Evolutionary conservation across 2,888 invertebrate genomes (phyloP), one percentile per base, ranked within the genome.

Genomic region (Aelia acuminata): DNA sequence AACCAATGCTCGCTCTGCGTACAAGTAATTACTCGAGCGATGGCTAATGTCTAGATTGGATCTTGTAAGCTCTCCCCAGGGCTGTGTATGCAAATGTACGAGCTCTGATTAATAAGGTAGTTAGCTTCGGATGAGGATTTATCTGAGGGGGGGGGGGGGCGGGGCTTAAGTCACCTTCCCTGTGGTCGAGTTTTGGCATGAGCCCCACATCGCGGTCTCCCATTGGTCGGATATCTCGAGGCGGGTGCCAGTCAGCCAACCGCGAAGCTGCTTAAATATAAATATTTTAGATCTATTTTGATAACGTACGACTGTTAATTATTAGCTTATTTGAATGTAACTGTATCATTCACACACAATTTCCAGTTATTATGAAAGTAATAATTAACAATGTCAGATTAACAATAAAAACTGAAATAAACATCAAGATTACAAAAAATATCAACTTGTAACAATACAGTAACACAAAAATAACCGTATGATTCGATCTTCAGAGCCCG

Each of bases 61-160:
- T 70, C 4, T 20, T 7, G 18, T 70, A 70, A 70, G 31, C 63
- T 35, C 35, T 15, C 15, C 3, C 26, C 15, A 2, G 31, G 22
- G 35, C 18, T 35, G 20, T 18, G 31, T 70, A 70, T 70, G 63
- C 63, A 70, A 70, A 70, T 70, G 63, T 70, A 70, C 18, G 18
- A 31, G 31, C 63, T 35, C 5, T 70, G 20, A 70, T 70, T 70
- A 70, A 70, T 70, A 70, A 70, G 31, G 63, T 35, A 70, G 57
- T 57, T 57, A 26, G 63, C 31, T 7, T 13, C 3, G 13, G 57
- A 13, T 8, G 13, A 0, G 57, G 57, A 57, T 57, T 57, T 70
- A 70, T 70, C 4, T n/a, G 13, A 2, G 50, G 7, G 53, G 22
- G 57, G 57, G 13, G 26, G 63, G 50, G 2, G n/a, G 22, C 26